Base-by-base conservation (phyloP, 2,888 invertebrate genomes). In the Suillia variegata region DNA sequence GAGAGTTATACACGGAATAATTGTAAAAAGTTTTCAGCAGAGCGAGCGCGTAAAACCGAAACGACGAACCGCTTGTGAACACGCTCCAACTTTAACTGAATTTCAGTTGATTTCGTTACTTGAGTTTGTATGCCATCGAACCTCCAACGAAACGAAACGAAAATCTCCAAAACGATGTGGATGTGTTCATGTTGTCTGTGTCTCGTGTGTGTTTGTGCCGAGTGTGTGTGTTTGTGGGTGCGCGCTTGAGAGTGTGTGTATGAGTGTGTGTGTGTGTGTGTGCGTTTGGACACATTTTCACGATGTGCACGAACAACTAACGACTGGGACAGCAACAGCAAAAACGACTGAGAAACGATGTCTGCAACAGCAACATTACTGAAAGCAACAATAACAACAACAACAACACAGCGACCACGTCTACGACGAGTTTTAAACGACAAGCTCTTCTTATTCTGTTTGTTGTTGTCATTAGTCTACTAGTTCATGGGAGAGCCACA, bases 41-140 rank as follows among this genome's bases (percentile, higher is more conserved):
- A 64, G 64, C 63, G 66, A n/a, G n/a, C 68, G 66, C 63, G 66
- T 52, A 61, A n/a, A n/a, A 63, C 64, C 70, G 67, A 45, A 42
- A 38, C 38, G n/a, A n/a, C n/a, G 45, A 66, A 71, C 73, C 73
- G 70, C 61, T 63, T 67, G 45, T 68, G 62, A 71, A 70, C 68
- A 69, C 71, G 73, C 71, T 73, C 71, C 70, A 71, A 71, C 69
- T 68, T 67, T 64, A 71, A 73, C 73, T 73, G 67, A 73, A 71
- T 66, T 64, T 62, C 56, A 62, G 61, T 65, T 38, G 51, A 56
- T 15, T 47, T 48, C 52, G 34, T 38, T 38, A 45, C 45, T 20
- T 45, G 45, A 13, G 45, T 45, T 45, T 17, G 45, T 38, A 38
- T 38, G 38, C 38, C 38, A 38, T n/a, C n/a, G n/a, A n/a, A n/a